Evolutionary conservation across 2,113 vertebrate species (phyloP).

Genomic region (Phrynosoma blainvillii): DNA sequence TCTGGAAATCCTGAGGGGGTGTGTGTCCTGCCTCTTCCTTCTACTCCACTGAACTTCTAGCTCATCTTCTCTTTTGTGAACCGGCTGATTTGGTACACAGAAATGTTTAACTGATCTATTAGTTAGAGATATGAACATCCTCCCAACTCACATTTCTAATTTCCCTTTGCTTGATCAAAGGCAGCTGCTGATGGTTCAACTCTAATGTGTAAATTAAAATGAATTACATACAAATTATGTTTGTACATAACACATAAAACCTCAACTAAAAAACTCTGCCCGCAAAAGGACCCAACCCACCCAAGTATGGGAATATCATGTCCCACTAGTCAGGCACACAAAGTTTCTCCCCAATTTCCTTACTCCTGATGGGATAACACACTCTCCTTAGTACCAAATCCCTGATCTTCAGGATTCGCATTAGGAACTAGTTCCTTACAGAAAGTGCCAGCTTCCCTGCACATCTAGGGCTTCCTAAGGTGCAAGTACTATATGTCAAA

Average conservation of each 20-base stretch:
- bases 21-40: background rate
- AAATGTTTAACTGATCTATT: background rate
- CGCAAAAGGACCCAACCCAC: background rate
- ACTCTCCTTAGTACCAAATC: background rate
- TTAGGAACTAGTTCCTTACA: background rate
- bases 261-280: background rate
- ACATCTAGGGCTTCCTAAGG: background rate
- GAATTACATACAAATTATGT: background rate
- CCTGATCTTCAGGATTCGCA: background rate
- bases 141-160: background rate
- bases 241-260: background rate
- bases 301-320: background rate
- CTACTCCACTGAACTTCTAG: background rate
- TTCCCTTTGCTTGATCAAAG: background rate
- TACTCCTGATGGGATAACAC: background rate
- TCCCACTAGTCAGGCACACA: no score
- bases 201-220: background rate
- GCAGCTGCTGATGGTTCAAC: background rate
- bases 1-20: background rate
- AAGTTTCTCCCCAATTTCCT: background rate
- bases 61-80: background rate
- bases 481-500: background rate
- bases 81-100: background rate
- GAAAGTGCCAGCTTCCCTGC: background rate
- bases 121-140: background rate